Percentiles rank a stretch among this genome's conserved stretches.
phyloP scores from a whole-genome alignment of 2,888 invertebrate species.

The Dicranocentrus wangi region DNA sequence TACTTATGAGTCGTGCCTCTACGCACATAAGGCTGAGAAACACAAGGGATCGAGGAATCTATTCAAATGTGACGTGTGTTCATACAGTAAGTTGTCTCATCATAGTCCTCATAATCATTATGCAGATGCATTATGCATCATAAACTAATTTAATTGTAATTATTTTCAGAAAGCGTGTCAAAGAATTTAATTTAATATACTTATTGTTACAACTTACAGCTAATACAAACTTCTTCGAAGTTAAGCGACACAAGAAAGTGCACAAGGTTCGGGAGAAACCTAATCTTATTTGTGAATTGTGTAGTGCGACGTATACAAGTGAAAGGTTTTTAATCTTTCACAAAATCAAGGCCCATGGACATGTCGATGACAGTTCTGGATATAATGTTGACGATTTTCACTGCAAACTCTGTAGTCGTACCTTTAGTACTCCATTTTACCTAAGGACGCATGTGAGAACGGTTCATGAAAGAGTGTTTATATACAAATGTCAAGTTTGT shows the following conservation, averaged over 20 bases:
- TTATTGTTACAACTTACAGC: slow-evolving; percentile 5
- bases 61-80: background rate
- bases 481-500: slow-evolving; percentile 11
- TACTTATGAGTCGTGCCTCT: background rate
- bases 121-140: background rate
- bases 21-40: background rate
- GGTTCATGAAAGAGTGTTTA: background rate
- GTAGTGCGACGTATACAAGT: background rate
- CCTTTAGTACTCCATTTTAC: slow-evolving; percentile 15
- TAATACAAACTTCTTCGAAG: background rate
- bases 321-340: slow-evolving; percentile 16
- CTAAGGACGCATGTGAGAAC: background rate
- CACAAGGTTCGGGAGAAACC: background rate
- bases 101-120: too few species aligned
- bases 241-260: slow-evolving; percentile 1
- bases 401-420: background rate
- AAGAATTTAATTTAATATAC: background rate
- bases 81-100: slow-evolving; percentile 3
- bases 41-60: slow-evolving; percentile 2
- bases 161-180: background rate
- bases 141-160: background rate
- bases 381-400: background rate
- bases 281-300: slow-evolving; percentile 10
- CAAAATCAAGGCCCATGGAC: background rate
- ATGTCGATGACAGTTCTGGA: too few species aligned